Conservation (phyloP, 2,113 vertebrate genomes). For the Seriola rivoliana region DNA sequence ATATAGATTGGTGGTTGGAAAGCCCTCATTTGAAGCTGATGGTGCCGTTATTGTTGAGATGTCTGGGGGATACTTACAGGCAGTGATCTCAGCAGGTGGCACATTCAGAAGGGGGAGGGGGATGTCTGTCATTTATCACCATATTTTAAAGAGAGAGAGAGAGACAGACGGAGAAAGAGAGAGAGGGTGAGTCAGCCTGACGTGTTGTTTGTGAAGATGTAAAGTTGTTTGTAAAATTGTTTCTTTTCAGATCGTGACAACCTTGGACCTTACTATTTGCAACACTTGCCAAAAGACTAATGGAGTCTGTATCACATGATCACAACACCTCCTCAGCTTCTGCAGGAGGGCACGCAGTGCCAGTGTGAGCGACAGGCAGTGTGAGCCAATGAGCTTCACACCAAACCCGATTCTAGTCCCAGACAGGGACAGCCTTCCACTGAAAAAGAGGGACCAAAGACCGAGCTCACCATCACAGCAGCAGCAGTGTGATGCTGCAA, state of each 20-base stretch:
- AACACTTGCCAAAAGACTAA: slow-evolving; percentile 55
- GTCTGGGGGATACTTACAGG: slow-evolving; percentile 33
- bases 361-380: slow-evolving; percentile 43
- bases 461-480: slow-evolving; percentile 32
- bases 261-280: slow-evolving; percentile 21
- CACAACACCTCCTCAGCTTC: slow-evolving; percentile 41
- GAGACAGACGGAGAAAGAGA: not conserved
- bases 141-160: slow-evolving; percentile 3
- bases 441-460: slow-evolving; percentile 82
- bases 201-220: not conserved
- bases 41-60: slow-evolving; percentile 51
- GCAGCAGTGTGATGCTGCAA: slow-evolving; percentile 59
- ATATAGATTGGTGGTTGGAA: slow-evolving; percentile 56
- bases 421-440: slow-evolving; percentile 74
- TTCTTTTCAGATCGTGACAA: slow-evolving; percentile 53
- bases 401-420: slow-evolving; percentile 62
- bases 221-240: slow-evolving; percentile 14
- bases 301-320: slow-evolving; percentile 52
- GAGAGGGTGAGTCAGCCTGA: not conserved
- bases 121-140: slow-evolving; percentile 13
- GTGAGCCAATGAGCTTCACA: slow-evolving; percentile 74
- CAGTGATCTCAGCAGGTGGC: slow-evolving; percentile 38
- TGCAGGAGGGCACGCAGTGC: slow-evolving; percentile 37
- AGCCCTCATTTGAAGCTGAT: slow-evolving; percentile 48
- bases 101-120: not conserved